Evolutionary conservation across 2,888 invertebrate genomes (phyloP).

Genomic region (Orchesella flavescens): DNA sequence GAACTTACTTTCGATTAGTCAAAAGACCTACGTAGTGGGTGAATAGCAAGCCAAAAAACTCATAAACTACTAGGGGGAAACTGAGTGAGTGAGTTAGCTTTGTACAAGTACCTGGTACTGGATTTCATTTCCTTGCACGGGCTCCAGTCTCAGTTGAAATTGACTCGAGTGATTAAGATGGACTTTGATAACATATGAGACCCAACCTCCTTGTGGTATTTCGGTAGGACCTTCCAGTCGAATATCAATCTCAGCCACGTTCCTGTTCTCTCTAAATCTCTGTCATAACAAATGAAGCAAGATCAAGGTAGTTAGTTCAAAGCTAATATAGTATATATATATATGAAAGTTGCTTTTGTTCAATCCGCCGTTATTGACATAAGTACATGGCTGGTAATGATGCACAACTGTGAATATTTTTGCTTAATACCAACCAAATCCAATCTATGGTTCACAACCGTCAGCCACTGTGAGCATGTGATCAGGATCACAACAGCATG

Average conservation of each 20-base stretch:
- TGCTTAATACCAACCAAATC: no score
- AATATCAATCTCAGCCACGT: conserved; percentile 39
- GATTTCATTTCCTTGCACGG: conserved; percentile 63
- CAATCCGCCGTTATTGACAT: no score
- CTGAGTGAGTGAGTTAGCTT: neutral
- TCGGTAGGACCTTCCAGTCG: conserved; percentile 60
- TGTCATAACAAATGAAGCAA: conserved; percentile 24
- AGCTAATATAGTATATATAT: no score
- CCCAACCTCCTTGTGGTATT: conserved; percentile 67
- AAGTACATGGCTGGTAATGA: no score
- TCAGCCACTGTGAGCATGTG: no score
- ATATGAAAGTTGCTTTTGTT: neutral
- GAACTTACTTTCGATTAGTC: no score
- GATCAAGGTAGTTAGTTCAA: conserved; percentile 7
- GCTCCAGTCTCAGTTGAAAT: conserved; percentile 64
- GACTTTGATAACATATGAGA: conserved; percentile 63
- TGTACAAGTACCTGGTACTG: conserved; percentile 58
- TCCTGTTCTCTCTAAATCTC: conserved; percentile 22
- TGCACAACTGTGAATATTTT: no score
- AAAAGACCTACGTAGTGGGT: no score
- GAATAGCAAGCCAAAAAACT: no score
- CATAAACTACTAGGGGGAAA: neutral
- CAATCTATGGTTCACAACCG: no score
- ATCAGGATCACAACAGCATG: no score
- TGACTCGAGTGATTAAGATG: conserved; percentile 59